Percentiles rank a stretch among this genome's conserved stretches.
phyloP scores from a whole-genome alignment of 2,888 invertebrate genomes.

The Drosophila prolongata region DNA sequence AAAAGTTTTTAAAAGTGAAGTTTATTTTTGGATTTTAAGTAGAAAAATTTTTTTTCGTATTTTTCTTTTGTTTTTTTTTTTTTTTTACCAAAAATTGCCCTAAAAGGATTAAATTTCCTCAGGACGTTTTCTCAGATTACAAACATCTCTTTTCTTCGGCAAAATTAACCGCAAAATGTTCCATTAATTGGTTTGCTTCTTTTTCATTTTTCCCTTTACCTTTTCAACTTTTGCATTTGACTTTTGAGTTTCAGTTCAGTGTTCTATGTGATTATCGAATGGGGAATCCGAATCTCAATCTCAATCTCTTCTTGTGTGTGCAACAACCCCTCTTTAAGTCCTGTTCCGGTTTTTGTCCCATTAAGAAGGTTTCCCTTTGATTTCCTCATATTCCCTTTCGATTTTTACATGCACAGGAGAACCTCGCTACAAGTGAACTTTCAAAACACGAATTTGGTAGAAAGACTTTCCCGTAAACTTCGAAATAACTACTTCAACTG shows the following conservation, averaged over 20 bases:
- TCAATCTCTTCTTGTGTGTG: constrained; percentile 14
- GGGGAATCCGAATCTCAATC: constrained; percentile 5
- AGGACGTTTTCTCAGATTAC: constrained; percentile 30
- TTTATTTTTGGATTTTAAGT: not conserved
- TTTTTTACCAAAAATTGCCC: not conserved
- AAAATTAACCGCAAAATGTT: constrained; percentile 46
- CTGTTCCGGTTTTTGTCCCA: constrained; percentile 30
- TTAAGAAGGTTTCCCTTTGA: constrained; percentile 4
- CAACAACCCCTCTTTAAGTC: constrained; percentile 17
- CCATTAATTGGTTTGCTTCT: constrained; percentile 31
- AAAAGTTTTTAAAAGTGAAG: not conserved
- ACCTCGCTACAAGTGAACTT: not conserved
- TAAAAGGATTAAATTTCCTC: constrained; percentile 3
- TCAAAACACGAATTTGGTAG: not conserved
- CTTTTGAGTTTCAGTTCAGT: constrained; percentile 35
- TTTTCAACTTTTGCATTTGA: constrained; percentile 36
- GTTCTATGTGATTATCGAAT: constrained; percentile 39
- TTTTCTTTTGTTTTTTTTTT: no score
- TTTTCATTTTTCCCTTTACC: not conserved
- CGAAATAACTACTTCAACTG: no score
- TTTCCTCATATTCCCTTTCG: constrained; percentile 6
- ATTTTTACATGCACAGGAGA: constrained; percentile 20
- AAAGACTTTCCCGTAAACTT: no score
- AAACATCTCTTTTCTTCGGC: constrained; percentile 3
- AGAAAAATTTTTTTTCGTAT: not conserved